A percentile compares a stretch with the other conserved stretches of the same genome.
Evolutionary conservation across 1,140 invertebrate species (phyloP).

Genomic region (Aphaenogaster floridana): DNA sequence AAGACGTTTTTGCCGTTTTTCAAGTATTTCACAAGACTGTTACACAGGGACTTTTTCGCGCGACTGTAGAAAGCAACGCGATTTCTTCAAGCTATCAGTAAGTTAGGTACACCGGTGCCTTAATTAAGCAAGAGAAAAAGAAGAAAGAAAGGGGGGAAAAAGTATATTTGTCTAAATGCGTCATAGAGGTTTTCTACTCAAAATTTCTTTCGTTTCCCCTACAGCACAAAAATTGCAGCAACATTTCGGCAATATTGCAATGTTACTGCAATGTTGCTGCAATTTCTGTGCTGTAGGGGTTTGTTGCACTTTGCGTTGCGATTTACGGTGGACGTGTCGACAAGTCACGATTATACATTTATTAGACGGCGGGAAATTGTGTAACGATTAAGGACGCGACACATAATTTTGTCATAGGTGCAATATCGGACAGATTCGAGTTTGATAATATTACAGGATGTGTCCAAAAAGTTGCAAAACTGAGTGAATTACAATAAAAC

Average conservation of each 20-base stretch:
- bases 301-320: constrained; percentile 26
- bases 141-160: background rate
- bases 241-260: too few species aligned
- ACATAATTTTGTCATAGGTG: constrained; percentile 20
- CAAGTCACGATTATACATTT: background rate
- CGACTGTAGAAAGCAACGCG: constrained; percentile 57
- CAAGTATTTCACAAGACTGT: constrained; percentile 61
- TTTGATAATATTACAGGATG: constrained; percentile 3
- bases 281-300: too few species aligned
- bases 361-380: background rate
- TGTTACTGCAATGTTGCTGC: too few species aligned
- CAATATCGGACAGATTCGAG: constrained; percentile 25
- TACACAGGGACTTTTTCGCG: constrained; percentile 48
- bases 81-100: constrained; percentile 65
- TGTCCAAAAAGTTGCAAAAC: constrained; percentile 21
- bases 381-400: background rate
- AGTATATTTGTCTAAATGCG: constrained; percentile 46
- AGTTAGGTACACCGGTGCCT: constrained; percentile 58
- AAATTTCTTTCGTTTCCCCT: constrained; percentile 22
- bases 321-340: constrained; percentile 23
- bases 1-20: constrained; percentile 36
- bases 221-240: too few species aligned
- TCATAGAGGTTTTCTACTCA: constrained; percentile 56
- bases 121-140: constrained; percentile 24
- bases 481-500: constrained; percentile 42